Evolutionary conservation across 2,113 vertebrate species (phyloP).

Genomic region (Coturnix japonica): DNA sequence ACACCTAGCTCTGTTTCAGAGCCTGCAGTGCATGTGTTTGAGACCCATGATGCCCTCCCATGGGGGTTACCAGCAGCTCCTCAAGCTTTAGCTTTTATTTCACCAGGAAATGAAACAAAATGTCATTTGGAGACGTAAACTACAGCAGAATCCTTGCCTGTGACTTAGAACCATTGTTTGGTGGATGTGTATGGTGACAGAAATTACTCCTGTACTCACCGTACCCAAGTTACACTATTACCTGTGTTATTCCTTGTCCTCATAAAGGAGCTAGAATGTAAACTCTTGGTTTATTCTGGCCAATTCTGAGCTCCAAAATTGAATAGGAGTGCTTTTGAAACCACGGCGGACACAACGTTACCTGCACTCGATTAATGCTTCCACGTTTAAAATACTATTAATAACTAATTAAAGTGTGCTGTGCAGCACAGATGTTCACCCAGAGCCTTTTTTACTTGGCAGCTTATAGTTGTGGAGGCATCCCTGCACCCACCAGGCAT

Average conservation of each 20-base stretch:
- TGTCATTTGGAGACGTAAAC: background rate
- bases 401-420: background rate
- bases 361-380: background rate
- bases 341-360: background rate
- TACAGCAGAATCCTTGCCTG: background rate
- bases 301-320: background rate
- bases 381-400: background rate
- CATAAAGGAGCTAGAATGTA: background rate
- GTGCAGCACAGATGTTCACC: background rate
- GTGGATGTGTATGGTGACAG: background rate
- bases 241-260: background rate
- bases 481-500: fast-evolving
- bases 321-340: background rate
- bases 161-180: background rate
- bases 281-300: background rate
- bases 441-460: no score
- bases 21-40: background rate
- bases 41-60: background rate
- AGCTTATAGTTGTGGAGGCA: fast-evolving
- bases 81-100: background rate
- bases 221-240: background rate
- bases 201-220: background rate
- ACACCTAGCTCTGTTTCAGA: background rate
- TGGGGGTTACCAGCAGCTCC: background rate
- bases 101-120: background rate